Conservation (phyloP, 2,888 invertebrate genomes). For the Tachystola acroxantha region DNA sequence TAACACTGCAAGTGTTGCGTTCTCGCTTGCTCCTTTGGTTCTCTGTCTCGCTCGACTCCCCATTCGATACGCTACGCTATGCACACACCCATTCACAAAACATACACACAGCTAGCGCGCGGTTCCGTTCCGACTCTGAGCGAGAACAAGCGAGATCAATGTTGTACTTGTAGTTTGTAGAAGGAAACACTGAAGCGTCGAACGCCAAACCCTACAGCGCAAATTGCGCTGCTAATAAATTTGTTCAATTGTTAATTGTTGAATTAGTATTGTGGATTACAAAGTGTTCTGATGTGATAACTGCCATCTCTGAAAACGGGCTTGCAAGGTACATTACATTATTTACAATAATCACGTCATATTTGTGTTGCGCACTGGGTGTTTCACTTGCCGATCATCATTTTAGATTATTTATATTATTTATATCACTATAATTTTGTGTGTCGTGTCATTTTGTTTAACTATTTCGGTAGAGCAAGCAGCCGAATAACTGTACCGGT, state of each 20-base stretch:
- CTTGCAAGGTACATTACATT: constrained; percentile 47
- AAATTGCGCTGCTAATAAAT: constrained; percentile 48
- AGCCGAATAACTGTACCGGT: no score
- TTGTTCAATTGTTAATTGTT: constrained; percentile 26
- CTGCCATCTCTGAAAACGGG: constrained; percentile 29
- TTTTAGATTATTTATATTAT: not conserved
- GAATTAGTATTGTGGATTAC: constrained; percentile 23
- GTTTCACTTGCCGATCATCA: constrained; percentile 33
- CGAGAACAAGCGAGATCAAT: no score
- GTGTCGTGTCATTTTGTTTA: constrained; percentile 17
- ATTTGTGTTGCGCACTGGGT: constrained; percentile 41
- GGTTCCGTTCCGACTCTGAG: no score
- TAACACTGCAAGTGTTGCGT: no score
- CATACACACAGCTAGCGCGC: no score
- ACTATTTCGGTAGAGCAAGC: no score
- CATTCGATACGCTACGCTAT: no score
- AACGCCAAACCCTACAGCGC: constrained; percentile 45
- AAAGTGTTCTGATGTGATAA: constrained; percentile 29
- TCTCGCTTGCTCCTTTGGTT: no score
- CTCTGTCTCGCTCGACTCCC: no score
- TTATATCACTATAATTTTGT: not conserved
- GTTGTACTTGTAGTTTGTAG: not conserved
- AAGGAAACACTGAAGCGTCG: constrained; percentile 29
- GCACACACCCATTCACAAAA: no score
- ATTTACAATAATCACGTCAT: constrained; percentile 56